phyloP scores from a whole-genome alignment of 2,888 invertebrate genomes.

The Drosophila kuntzei region DNA sequence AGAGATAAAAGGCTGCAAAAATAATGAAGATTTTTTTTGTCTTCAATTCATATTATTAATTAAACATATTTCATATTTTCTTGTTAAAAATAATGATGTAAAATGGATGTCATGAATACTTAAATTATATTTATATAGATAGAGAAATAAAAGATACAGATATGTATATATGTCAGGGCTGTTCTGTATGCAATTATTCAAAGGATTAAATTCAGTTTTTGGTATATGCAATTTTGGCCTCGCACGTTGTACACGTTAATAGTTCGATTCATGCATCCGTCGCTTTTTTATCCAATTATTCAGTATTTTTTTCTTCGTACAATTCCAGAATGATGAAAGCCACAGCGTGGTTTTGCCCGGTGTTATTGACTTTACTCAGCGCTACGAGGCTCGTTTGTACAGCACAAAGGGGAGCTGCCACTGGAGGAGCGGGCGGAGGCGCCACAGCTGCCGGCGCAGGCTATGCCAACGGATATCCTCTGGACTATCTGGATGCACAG shows the following conservation, averaged over 20 bases:
- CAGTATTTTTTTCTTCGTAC: constrained; percentile 15
- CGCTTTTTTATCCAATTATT: constrained; percentile 44
- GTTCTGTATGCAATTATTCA: constrained; percentile 46
- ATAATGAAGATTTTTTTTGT: too few species aligned
- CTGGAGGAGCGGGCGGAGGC: constrained; percentile 4
- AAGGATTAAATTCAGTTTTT: constrained; percentile 43
- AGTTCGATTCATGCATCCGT: constrained; percentile 26
- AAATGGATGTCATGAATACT: background rate
- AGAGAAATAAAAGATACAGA: background rate
- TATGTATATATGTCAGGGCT: background rate
- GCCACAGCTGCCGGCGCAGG: constrained; percentile 47
- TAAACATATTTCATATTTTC: too few species aligned
- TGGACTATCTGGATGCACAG: constrained; percentile 81
- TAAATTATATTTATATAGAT: background rate
- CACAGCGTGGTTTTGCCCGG: constrained; percentile 85
- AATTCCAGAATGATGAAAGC: constrained; percentile 84
- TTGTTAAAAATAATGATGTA: too few species aligned
- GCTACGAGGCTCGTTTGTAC: constrained; percentile 84
- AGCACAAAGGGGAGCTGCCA: constrained; percentile 77
- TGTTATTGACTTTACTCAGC: constrained; percentile 84
- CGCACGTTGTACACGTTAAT: constrained; percentile 18
- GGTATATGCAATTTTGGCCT: constrained; percentile 21
- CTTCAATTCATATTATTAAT: too few species aligned
- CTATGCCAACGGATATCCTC: constrained; percentile 76
- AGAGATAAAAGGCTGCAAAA: too few species aligned